A percentile compares a stretch with the other conserved stretches of the same genome.
phyloP scores from a whole-genome alignment of 2,797 vertebrate species.

The Ambastaia sidthimunki region DNA sequence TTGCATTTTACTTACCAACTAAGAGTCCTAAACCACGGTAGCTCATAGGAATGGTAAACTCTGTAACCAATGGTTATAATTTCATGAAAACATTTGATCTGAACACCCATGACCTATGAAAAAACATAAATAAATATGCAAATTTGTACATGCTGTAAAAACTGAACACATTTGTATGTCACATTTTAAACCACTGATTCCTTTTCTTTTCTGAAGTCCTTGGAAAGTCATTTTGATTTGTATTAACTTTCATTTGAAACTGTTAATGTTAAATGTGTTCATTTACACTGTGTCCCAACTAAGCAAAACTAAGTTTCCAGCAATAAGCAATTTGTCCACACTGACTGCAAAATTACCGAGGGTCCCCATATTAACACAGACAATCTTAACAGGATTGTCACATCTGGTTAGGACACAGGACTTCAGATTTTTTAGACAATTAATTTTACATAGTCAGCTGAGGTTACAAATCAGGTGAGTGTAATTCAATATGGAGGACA shows the following conservation, averaged over 20 bases:
- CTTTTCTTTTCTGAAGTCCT: not conserved
- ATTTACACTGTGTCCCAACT: too few relatives aligned
- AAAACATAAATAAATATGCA: constrained; percentile 22
- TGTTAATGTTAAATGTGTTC: not conserved
- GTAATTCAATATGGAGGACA: not conserved
- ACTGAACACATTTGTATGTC: not conserved
- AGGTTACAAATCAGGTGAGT: not conserved
- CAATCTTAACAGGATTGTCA: not conserved
- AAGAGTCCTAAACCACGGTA: constrained; percentile 95
- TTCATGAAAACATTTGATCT: constrained; percentile 98
- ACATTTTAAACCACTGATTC: not conserved
- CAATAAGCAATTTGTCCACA: not conserved
- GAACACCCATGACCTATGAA: constrained; percentile 89
- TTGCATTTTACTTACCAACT: constrained; percentile 86
- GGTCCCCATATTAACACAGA: not conserved
- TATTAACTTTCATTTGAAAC: not conserved
- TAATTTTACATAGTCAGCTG: not conserved
- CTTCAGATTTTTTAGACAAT: not conserved
- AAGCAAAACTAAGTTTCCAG: too few relatives aligned
- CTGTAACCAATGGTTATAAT: constrained; percentile 97
- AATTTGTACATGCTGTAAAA: not conserved
- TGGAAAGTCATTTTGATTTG: not conserved
- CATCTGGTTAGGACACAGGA: not conserved
- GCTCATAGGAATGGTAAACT: constrained; percentile 94
- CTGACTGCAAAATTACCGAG: not conserved